Evolutionary conservation across 23 tunicate genomes (phyloP), one percentile per base, ranked within the genome.

Genomic region (Trididemnum miniatum): DNA sequence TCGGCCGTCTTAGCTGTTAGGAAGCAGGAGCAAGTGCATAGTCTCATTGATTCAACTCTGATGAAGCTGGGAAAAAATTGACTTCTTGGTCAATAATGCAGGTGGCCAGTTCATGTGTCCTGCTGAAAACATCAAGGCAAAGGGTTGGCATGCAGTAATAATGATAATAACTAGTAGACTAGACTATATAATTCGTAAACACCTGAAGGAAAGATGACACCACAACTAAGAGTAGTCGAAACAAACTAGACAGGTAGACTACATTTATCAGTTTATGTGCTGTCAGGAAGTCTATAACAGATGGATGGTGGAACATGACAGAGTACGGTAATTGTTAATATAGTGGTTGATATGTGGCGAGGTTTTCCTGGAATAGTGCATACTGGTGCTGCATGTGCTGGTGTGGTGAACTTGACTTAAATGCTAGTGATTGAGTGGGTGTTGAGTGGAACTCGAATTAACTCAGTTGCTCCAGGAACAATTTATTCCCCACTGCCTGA

Each of bases 81-180:
- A 96, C 59, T 92, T 44, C 40, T 66, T 96, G 4, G 92, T 96
- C 22, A 96, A 96, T 72, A 96, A 90, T 83, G 97, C 92, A 36
- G 99, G 99, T 2, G 99, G 99, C 1, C 99, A 96, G 77, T 96
- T 96, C 71, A 78, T 72, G 65, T 62, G 80, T 30, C 80, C 84
- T 32, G 99, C 99, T 25, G 91, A 96, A 51, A 75, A 79, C 49
- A 86, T 96, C 35, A 49, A 86, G 1, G 2, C 74, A 33, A 86
- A 89, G 66, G 99, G 99, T 20, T 96, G 95, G 91, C 82, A 91
- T 83, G 99, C 99, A 34, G 99, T 96, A 4, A 69, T n/a, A n/a
- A n/a, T n/a, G n/a, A n/a, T n/a, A n/a, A n/a, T n/a, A n/a, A n/a
- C n/a, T n/a, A n/a, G n/a, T n/a, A n/a, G n/a, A n/a, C n/a, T n/a